phyloP scores from a whole-genome alignment of 2,888 invertebrate species.

The Dioctria linearis region DNA sequence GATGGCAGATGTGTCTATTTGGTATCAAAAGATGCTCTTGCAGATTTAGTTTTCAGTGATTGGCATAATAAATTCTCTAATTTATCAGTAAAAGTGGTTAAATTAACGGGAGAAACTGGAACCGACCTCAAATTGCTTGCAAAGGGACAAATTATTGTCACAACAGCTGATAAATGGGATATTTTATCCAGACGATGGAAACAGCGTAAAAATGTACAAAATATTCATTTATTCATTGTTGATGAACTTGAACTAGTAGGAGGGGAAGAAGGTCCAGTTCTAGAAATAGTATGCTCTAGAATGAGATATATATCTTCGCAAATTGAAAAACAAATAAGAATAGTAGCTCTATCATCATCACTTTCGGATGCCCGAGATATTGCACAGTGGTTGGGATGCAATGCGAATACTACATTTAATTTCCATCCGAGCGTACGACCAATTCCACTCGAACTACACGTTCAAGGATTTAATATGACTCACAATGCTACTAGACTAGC shows the following conservation, averaged over 20 bases:
- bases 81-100: slow-evolving; percentile 86
- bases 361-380: slow-evolving; percentile 96
- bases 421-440: slow-evolving; percentile 99
- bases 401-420: slow-evolving; percentile 94
- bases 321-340: slow-evolving; percentile 89
- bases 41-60: slow-evolving; percentile 90
- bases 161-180: slow-evolving; percentile 99
- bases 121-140: slow-evolving; percentile 94
- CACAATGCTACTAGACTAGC: slow-evolving; percentile 97
- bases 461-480: slow-evolving; percentile 97
- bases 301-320: slow-evolving; percentile 98
- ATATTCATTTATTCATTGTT: slow-evolving; percentile 95
- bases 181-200: slow-evolving; percentile 98
- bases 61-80: slow-evolving; percentile 93
- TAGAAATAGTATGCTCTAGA: slow-evolving; percentile 92
- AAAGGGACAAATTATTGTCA: slow-evolving; percentile 95
- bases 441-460: slow-evolving; percentile 94
- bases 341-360: slow-evolving; percentile 94
- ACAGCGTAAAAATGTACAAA: slow-evolving; percentile 98
- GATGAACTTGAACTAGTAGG: slow-evolving; percentile 95
- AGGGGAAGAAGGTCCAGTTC: slow-evolving; percentile 92
- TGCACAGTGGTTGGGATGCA: slow-evolving; percentile 96
- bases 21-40: slow-evolving; percentile 92
- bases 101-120: slow-evolving; percentile 96
- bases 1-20: slow-evolving; percentile 93